Base-by-base conservation (phyloP, 2,797 vertebrate species). In the Notolepis coatsorum region DNA sequence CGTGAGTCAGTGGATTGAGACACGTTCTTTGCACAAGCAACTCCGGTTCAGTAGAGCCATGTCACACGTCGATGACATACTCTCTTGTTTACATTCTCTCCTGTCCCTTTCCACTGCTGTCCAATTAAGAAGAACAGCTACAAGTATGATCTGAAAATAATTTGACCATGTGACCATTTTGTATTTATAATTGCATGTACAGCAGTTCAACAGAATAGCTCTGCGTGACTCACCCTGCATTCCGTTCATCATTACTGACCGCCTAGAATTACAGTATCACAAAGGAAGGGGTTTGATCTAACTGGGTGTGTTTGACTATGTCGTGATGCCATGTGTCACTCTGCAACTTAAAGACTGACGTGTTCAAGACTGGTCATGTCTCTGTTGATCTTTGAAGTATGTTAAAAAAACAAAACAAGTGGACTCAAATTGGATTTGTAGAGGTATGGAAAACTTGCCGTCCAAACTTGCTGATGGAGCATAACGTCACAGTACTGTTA, bases 301-400 rank as follows among this genome's bases (percentile, higher is more conserved):
- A 3, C 51, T 58, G 81, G 71, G 76, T 61, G 81, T 73, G 80
- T 65, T n/a, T n/a, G 45, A 15, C 35, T 51, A 31, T 7, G 5
- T 46, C 15, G n/a, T 46, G 20, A 3, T 3, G 20, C 7, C 15
- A 2, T 55, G n/a, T 1, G 53, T 18, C 51, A 17, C 6, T 27
- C 45, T 62, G 37, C 37, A 59, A 18, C 49, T 68, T 39, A 17
- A 49, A 49, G n/a, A n/a, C n/a, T n/a, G n/a, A 55, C 47, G 28
- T 42, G 58, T 45, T 59, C 54, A 43, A 57, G 64, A 62, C 31
- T 1, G 10, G 38, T 63, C 64, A 63, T 57, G 61, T 13, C 43
- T 39, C 48, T 46, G 55, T 61, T n/a, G 20, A 27, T 23, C 15
- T 1, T 23, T 52, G 5, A 38, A 23, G n/a, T n/a, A 46, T 27